phyloP scores from a whole-genome alignment of 2,797 vertebrate genomes.

The Heteromormyrus szaboi region DNA sequence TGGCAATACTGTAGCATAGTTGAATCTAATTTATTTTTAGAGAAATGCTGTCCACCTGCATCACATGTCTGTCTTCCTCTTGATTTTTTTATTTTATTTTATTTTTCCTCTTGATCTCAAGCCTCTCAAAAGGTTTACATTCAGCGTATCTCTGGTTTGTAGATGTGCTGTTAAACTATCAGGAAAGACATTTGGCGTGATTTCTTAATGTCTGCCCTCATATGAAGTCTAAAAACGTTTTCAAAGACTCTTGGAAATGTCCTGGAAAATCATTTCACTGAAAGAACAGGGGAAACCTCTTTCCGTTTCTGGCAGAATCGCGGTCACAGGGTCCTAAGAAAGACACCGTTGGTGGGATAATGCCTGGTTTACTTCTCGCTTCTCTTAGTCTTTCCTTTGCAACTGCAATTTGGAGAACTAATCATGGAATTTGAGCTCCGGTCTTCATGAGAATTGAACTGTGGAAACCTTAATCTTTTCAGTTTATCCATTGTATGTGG shows the following conservation, averaged over 20 bases:
- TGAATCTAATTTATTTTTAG: conserved; percentile 12
- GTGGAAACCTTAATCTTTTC: neutral
- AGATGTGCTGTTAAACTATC: neutral
- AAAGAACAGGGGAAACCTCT: neutral
- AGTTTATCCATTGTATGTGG: neutral
- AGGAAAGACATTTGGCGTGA: neutral
- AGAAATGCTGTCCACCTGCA: conserved; percentile 10
- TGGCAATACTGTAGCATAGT: neutral
- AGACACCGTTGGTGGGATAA: neutral
- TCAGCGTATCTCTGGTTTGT: neutral
- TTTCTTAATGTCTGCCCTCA: neutral
- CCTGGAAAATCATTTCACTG: neutral
- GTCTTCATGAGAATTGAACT: neutral
- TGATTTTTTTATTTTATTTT: neutral
- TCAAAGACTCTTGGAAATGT: neutral
- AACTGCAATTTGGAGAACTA: conserved; percentile 2
- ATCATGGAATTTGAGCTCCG: neutral
- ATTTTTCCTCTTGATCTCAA: neutral
- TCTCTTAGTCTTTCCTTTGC: neutral
- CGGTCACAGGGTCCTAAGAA: neutral
- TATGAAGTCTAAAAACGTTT: neutral
- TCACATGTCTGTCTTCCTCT: neutral
- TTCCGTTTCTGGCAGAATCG: neutral
- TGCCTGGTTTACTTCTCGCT: neutral
- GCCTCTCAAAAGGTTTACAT: neutral